Evolutionary conservation across 1,140 invertebrate genomes (phyloP).

Genomic region (Drosophila ananassae): DNA sequence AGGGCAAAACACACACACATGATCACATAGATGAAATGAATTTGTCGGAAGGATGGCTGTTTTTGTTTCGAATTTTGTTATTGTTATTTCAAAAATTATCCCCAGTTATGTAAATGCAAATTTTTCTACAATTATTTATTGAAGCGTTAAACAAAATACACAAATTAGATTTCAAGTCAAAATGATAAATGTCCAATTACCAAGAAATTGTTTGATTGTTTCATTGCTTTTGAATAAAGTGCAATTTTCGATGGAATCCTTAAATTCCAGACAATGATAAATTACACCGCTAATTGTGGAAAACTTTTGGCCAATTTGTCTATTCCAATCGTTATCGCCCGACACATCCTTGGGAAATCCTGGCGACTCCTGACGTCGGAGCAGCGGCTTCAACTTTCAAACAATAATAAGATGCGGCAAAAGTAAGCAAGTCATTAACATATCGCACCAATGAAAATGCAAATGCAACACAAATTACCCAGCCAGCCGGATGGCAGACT

Average conservation of each 20-base stretch:
- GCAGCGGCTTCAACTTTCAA: slow-evolving; percentile 32
- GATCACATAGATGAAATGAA: slow-evolving; percentile 5
- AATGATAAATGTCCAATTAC: slow-evolving; percentile 6
- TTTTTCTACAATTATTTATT: slow-evolving; percentile 57
- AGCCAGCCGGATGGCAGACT: slow-evolving; percentile 17
- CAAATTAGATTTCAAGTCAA: slow-evolving; percentile 49
- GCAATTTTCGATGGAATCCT: slow-evolving; percentile 1
- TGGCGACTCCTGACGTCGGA: slow-evolving; percentile 9
- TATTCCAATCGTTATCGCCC: slow-evolving; percentile 49
- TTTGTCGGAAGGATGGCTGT: slow-evolving; percentile 7
- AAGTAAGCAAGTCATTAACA: slow-evolving; percentile 80
- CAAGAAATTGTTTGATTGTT: slow-evolving; percentile 4
- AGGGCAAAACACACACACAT: not conserved
- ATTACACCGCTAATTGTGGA: slow-evolving; percentile 58
- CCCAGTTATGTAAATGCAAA: slow-evolving; percentile 52
- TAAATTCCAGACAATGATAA: slow-evolving; percentile 52
- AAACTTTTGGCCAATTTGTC: slow-evolving; percentile 33
- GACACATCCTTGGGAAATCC: slow-evolving; percentile 35
- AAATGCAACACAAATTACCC: slow-evolving; percentile 73
- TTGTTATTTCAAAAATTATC: slow-evolving; percentile 61
- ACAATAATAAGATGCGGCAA: slow-evolving; percentile 50
- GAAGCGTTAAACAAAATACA: slow-evolving; percentile 70
- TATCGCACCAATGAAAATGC: slow-evolving; percentile 81
- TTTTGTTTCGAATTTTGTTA: slow-evolving; percentile 20
- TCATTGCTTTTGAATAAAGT: slow-evolving; percentile 11